Percentiles rank a stretch among this genome's conserved stretches.
These are phyloP conservation scores for Nettapus auritus DNA, from an alignment of 2,113 vertebrate genomes.

Conservation along the genomic window DNA sequence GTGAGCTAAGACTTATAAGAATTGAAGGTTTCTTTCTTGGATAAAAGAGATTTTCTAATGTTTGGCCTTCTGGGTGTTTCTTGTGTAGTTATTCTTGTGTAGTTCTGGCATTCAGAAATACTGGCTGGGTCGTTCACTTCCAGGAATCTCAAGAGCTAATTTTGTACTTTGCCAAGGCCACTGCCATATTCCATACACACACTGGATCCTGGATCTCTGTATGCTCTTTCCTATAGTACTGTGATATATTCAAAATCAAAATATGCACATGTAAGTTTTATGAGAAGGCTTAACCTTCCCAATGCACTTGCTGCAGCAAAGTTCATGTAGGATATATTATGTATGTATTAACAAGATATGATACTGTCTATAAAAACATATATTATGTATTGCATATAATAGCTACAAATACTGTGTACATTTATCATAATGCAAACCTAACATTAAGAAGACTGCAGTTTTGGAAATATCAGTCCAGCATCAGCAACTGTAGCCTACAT, in stretches of 20 bases:
- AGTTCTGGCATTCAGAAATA: not conserved
- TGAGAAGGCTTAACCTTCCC: not conserved
- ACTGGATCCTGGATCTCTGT: not conserved
- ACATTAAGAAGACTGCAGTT: not conserved
- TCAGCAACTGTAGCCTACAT: not conserved
- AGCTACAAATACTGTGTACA: not conserved
- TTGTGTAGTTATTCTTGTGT: not conserved
- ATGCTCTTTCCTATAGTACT: not conserved
- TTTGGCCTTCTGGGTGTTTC: not conserved
- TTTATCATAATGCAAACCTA: not conserved
- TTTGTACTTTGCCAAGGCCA: not conserved
- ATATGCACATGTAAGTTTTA: not conserved
- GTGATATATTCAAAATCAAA: not conserved
- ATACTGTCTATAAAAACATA: not conserved
- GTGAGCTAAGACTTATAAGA: not conserved
- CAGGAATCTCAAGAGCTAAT: not conserved
- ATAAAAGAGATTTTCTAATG: constrained; percentile 39
- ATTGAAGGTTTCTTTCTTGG: not conserved
- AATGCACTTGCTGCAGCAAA: not conserved
- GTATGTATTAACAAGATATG: not conserved
- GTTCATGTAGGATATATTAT: not conserved
- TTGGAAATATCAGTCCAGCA: not conserved
- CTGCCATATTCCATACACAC: not conserved
- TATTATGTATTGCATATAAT: not conserved
- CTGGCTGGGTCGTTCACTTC: not conserved